phyloP scores from a whole-genome alignment of 2,797 vertebrate species.

The Gymnothorax javanicus region DNA sequence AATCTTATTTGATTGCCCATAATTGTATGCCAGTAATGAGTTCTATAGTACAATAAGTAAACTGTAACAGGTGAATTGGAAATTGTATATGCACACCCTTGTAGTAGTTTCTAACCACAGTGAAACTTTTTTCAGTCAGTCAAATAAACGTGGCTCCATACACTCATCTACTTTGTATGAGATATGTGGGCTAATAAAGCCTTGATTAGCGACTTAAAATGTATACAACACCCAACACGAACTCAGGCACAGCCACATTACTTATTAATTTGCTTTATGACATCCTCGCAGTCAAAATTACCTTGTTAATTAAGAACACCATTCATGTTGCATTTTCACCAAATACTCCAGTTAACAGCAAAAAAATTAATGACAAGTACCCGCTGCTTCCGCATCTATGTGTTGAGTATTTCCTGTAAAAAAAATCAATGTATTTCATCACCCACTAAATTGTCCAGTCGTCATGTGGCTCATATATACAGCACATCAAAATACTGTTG shows the following conservation, averaged over 20 bases:
- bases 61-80: background rate
- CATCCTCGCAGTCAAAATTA: background rate
- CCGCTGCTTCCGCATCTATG: background rate
- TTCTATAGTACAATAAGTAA: background rate
- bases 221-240: background rate
- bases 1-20: background rate
- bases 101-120: background rate
- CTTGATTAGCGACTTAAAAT: background rate
- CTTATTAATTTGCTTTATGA: background rate
- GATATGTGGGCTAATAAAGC: background rate
- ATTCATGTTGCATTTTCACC: background rate
- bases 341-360: background rate
- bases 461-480: background rate
- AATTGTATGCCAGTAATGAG: background rate
- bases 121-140: background rate
- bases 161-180: background rate
- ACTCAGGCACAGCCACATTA: background rate
- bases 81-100: background rate
- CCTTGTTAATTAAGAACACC: background rate
- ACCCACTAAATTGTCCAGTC: background rate
- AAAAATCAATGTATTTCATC: background rate
- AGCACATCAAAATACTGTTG: background rate
- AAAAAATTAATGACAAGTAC: background rate
- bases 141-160: background rate
- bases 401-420: background rate